Evolutionary conservation across 2,113 vertebrate genomes (phyloP).

Genomic region (Echinops telfairi): DNA sequence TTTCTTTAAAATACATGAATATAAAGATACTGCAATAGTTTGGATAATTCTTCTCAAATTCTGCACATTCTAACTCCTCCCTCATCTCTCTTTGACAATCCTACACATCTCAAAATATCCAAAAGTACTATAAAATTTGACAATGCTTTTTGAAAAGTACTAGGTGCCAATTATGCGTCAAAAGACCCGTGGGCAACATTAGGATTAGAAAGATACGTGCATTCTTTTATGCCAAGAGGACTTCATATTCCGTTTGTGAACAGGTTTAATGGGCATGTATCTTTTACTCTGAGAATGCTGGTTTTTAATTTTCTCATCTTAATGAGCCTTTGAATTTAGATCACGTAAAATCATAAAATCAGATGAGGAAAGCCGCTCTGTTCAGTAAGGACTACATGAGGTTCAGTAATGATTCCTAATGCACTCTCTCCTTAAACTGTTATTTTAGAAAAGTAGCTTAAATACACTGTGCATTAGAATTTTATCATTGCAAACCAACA

Average conservation of each 20-base stretch:
- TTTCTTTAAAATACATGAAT: slow-evolving; percentile 50
- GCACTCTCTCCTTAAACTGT: slow-evolving; percentile 65
- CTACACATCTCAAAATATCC: slow-evolving; percentile 67
- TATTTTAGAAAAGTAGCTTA: slow-evolving; percentile 78
- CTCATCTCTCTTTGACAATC: slow-evolving; percentile 71
- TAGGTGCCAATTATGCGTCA: slow-evolving; percentile 80
- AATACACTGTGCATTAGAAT: slow-evolving; percentile 81
- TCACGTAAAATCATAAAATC: slow-evolving; percentile 64
- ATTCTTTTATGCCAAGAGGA: slow-evolving; percentile 35
- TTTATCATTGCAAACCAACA: slow-evolving; percentile 84
- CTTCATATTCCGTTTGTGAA: slow-evolving; percentile 35
- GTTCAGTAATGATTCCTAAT: slow-evolving; percentile 82
- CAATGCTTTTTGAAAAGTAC: slow-evolving; percentile 74
- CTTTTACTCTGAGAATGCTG: slow-evolving; percentile 59
- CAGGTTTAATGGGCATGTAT: slow-evolving; percentile 56
- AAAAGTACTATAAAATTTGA: slow-evolving; percentile 79
- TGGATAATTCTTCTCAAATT: slow-evolving; percentile 76
- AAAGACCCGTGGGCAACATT: slow-evolving; percentile 78
- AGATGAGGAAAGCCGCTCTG: slow-evolving; percentile 70
- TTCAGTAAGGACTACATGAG: slow-evolving; percentile 62
- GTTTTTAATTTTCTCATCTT: slow-evolving; percentile 78
- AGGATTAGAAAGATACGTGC: slow-evolving; percentile 67
- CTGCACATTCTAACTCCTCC: slow-evolving; percentile 66
- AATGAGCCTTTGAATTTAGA: slow-evolving; percentile 66
- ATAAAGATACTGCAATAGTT: slow-evolving; percentile 52